Conservation (phyloP, 2,888 invertebrate genomes). For the Gymnocheta viridis region DNA sequence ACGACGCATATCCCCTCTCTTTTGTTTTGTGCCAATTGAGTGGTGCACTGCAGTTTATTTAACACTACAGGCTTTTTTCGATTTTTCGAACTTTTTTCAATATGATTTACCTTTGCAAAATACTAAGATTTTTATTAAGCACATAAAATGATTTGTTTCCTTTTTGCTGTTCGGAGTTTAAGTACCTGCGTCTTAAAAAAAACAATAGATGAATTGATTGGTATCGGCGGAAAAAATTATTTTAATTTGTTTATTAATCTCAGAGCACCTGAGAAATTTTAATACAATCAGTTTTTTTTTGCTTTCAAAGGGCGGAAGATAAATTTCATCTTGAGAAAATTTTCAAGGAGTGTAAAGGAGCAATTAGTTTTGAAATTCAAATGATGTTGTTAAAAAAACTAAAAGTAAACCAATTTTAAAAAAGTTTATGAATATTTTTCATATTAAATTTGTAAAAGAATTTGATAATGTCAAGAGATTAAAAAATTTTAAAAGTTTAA, state of each 20-base stretch:
- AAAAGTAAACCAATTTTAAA: no score
- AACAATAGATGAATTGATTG: slow-evolving; percentile 43
- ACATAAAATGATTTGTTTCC: slow-evolving; percentile 14
- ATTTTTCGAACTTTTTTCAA: not conserved
- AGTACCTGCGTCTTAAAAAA: slow-evolving; percentile 8
- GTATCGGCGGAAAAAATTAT: slow-evolving; percentile 8
- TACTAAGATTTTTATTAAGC: slow-evolving; percentile 15
- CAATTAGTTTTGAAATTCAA: not conserved
- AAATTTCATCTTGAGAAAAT: not conserved
- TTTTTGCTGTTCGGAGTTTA: not conserved
- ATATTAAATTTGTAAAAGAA: not conserved
- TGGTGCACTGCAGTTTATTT: slow-evolving; percentile 47
- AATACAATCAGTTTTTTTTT: not conserved
- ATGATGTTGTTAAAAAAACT: no score
- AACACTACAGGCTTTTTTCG: slow-evolving; percentile 43
- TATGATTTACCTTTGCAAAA: slow-evolving; percentile 51
- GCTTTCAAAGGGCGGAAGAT: not conserved
- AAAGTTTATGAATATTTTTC: not conserved
- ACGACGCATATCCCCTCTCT: slow-evolving; percentile 31
- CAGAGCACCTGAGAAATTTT: slow-evolving; percentile 12
- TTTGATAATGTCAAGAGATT: no score
- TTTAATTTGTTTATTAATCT: slow-evolving; percentile 54
- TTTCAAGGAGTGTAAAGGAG: not conserved
- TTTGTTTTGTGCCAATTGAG: slow-evolving; percentile 7
- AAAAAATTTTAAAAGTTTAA: no score